Evolutionary conservation across 2,888 invertebrate species (phyloP), one percentile per base, ranked within the genome.

Genomic region (Drosophila yooni): DNA sequence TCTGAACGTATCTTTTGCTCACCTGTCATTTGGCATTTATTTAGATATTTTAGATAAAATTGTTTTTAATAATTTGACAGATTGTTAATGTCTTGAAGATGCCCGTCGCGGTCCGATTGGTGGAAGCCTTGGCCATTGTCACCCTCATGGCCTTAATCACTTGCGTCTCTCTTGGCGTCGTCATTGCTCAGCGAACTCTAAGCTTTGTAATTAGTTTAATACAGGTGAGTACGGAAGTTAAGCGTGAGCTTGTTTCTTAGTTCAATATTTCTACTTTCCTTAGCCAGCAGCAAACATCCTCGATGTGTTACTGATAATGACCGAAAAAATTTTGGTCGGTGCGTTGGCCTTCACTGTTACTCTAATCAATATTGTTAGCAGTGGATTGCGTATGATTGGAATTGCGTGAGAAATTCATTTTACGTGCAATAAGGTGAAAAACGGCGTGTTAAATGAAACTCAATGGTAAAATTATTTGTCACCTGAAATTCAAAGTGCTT

Each of bases 261-360:
- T 11, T 13, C 0, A 25, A 25, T 5, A 33, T 46, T n/a, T n/a
- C 15, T 53, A 2, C 0, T 18, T 10, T 48, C 13, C 13, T 40
- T 29, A 85, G 85, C 89, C 89, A n/a, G 88, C 85, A 13, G 84
- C 88, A 0, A 74, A 73, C 13, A 80, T 85, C 21, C 72, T 77
- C 7, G 63, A 79, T 57, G 18, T 71, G 21, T 29, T 60, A 0
- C 60, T 85, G 27, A 25, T 73, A 1, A 25, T 77, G 29, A 56
- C 66, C 3, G 84, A 85, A 34, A 85, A 74, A 59, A 10, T 84
- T 7, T 62, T 89, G 36, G 80, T 89, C 25, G 77, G 80, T 2
- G 58, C 75, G 0, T 68, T 85, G 11, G 27, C 73, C 0, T 73
- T 53, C 10, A 51, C 59, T 1, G 65, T 74, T 6, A 13, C 43